Evolutionary conservation across 2,113 vertebrate species (phyloP).

Genomic region (Thunnus maccoyii): DNA sequence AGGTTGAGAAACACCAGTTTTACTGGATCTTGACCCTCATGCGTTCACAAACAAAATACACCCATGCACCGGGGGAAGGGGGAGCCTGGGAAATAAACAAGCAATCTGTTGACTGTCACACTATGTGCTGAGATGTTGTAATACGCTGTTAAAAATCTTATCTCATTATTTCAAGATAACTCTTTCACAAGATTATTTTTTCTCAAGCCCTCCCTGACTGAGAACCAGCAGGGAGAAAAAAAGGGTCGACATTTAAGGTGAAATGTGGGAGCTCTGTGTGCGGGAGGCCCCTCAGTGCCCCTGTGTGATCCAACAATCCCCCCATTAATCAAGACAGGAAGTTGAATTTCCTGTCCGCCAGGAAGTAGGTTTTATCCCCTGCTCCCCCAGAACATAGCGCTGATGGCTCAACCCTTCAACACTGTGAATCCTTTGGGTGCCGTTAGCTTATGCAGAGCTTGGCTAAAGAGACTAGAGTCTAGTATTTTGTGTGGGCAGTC

Average conservation of each 20-base stretch:
- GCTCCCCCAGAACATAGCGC: constrained; percentile 32
- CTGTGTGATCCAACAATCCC: constrained; percentile 58
- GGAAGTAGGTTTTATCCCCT: constrained; percentile 64
- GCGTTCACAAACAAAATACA: constrained; percentile 50
- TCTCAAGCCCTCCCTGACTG: constrained; percentile 2
- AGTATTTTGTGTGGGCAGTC: constrained; percentile 61
- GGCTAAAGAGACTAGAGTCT: constrained; percentile 43
- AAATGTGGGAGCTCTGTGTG: constrained; percentile 64
- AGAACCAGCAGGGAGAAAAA: constrained; percentile 8
- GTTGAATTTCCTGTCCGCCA: constrained; percentile 81
- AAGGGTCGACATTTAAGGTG: constrained; percentile 45
- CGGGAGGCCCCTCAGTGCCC: constrained; percentile 65
- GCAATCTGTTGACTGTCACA: background rate
- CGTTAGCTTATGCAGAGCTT: constrained; percentile 57
- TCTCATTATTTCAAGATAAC: constrained; percentile 5
- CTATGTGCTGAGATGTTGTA: constrained; percentile 24
- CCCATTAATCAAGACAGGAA: constrained; percentile 82
- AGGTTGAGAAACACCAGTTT: constrained; percentile 80
- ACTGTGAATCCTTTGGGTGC: constrained; percentile 68
- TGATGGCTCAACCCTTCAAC: constrained; percentile 49
- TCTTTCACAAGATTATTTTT: constrained; percentile 15
- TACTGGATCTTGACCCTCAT: constrained; percentile 63
- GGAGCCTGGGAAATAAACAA: constrained; percentile 40
- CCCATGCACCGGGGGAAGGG: background rate
- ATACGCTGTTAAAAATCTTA: constrained; percentile 19